phyloP scores from a whole-genome alignment of 1,140 invertebrate genomes.

The Brachionus calyciflorus region DNA sequence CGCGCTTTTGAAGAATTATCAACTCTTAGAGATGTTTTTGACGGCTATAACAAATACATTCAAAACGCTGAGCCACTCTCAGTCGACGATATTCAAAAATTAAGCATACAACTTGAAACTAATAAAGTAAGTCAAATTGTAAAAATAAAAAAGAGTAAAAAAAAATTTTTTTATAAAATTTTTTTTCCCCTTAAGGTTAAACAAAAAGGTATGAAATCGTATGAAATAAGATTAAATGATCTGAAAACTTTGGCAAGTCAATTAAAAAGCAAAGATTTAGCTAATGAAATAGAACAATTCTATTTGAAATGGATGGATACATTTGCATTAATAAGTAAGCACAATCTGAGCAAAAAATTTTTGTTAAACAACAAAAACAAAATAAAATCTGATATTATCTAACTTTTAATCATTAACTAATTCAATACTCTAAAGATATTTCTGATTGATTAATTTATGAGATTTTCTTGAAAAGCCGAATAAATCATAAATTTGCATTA shows the following conservation, averaged over 20 bases:
- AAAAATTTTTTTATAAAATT: background rate
- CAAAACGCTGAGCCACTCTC: background rate
- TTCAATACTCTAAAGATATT: too few relatives aligned
- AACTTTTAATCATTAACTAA: too few relatives aligned
- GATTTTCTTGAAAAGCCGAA: too few relatives aligned
- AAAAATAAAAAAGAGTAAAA: too few relatives aligned
- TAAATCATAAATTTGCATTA: too few relatives aligned
- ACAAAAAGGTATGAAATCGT: slow-evolving; percentile 44
- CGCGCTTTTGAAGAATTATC: slow-evolving; percentile 12
- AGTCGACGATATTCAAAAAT: background rate
- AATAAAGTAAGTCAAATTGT: slow-evolving; percentile 8
- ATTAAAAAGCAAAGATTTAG: background rate
- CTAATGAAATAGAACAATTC: slow-evolving; percentile 41
- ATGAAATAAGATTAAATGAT: slow-evolving; percentile 25
- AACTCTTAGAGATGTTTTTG: slow-evolving; percentile 23
- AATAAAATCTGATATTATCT: too few relatives aligned
- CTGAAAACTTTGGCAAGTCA: background rate
- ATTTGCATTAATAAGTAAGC: slow-evolving; percentile 34
- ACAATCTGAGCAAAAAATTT: too few relatives aligned
- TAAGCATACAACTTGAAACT: slow-evolving; percentile 19
- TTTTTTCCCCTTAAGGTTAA: background rate
- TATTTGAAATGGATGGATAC: slow-evolving; percentile 27
- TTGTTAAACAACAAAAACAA: too few relatives aligned
- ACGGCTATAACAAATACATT: slow-evolving; percentile 37
- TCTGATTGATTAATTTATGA: too few relatives aligned